A percentile compares a stretch with the other conserved stretches of the same genome.
These are phyloP conservation scores for Dasysyrphus tricinctus DNA, from an alignment of 2,888 invertebrate species.

Conservation along the genomic window DNA sequence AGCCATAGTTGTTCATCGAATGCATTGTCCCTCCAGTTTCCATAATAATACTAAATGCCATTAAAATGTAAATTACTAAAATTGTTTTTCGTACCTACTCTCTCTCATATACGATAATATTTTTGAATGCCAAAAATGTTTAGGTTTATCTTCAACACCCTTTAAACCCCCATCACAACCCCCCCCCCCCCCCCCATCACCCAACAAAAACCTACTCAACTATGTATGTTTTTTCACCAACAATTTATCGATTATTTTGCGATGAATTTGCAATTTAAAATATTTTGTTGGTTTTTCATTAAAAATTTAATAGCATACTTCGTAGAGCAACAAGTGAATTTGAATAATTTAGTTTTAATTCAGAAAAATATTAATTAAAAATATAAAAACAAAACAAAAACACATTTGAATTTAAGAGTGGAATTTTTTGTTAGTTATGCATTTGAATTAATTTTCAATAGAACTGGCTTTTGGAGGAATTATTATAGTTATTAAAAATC, in stretches of 20 bases:
- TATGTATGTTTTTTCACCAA: background rate
- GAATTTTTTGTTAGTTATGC: background rate
- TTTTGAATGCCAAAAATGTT: background rate
- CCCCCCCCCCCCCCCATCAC: background rate
- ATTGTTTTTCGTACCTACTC: constrained; percentile 15
- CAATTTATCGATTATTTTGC: constrained; percentile 57
- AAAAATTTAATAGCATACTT: constrained; percentile 42
- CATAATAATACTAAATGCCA: constrained; percentile 26
- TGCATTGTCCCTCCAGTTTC: background rate
- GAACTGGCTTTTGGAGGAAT: constrained; percentile 9
- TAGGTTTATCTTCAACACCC: background rate
- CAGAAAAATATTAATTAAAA: background rate
- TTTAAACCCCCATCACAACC: background rate
- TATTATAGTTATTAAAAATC: background rate
- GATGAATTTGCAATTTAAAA: constrained; percentile 59
- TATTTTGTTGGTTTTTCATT: constrained; percentile 55
- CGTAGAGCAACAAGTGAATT: constrained; percentile 64
- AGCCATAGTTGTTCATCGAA: background rate
- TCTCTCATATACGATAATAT: background rate
- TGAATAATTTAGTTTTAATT: constrained; percentile 48
- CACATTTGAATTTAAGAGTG: background rate
- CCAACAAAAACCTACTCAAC: background rate
- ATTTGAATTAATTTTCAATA: background rate
- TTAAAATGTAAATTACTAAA: constrained; percentile 67
- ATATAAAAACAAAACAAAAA: background rate